Conservation (phyloP, 2,113 vertebrate species). For the Empidonax traillii region DNA sequence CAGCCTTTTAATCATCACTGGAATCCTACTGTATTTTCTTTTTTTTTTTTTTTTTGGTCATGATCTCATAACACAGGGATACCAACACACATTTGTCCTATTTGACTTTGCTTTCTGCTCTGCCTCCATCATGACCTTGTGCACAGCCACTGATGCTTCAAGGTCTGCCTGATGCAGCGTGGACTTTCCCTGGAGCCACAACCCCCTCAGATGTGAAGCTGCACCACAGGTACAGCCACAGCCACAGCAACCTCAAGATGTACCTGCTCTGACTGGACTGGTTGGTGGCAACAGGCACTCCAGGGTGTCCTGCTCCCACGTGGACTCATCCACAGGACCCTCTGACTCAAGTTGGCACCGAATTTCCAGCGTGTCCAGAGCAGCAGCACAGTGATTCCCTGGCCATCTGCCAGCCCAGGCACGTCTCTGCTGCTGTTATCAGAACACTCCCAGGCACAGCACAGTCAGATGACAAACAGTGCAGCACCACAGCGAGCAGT, state of each 20-base stretch:
- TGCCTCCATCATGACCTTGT: neutral
- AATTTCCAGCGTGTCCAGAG: neutral
- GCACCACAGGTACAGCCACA: neutral
- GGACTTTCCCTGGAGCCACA: neutral
- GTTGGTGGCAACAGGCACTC: neutral
- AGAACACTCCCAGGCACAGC: neutral
- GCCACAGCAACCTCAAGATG: fast-evolving
- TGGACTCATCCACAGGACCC: neutral
- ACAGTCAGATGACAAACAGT: neutral
- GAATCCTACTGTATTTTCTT: neutral
- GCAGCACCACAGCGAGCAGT: neutral
- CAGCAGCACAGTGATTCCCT: neutral
- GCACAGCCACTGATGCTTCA: neutral
- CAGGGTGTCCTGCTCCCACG: neutral
- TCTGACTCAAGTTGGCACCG: fast-evolving
- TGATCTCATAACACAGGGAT: neutral
- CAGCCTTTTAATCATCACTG: neutral
- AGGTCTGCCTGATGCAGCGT: neutral
- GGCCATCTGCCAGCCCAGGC: neutral
- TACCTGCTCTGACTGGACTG: neutral
- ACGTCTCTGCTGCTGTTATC: neutral
- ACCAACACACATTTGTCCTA: neutral
- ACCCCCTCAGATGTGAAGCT: neutral
- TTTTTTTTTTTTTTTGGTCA: neutral
- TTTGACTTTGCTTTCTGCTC: neutral